Evolutionary conservation across 2,888 invertebrate species (phyloP), one percentile per base, ranked within the genome.

Genomic region (Volucella zonaria): DNA sequence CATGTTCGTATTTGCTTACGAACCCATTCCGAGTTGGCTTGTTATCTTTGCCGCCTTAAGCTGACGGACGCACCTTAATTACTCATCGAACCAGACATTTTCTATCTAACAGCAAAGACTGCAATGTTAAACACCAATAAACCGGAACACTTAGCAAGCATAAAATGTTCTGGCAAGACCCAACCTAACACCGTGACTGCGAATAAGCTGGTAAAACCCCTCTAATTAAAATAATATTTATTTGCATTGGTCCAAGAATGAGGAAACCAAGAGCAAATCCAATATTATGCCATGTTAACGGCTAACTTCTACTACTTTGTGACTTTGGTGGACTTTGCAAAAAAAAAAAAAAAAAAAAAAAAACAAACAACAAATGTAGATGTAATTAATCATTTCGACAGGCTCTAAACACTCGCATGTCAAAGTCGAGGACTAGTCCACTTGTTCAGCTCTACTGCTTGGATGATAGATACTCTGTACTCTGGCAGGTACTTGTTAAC

Each of bases 321-420:
- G 31, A 56, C 49, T 45, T 0, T 45, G 12, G 49, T 47, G 61
- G 59, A 59, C 23, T 59, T 54, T 79, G 59, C 58, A 40, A 58
- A 70, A 49, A 56, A 45, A 31, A 31, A 31, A 3, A 4, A 31
- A 31, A 31, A 31, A 31, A 31, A 31, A 31, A 4, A 31, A 31
- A 31, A 31, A 31, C 1, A 6, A 6, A 31, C 31, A 31, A 6
- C 6, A 31, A 31, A 31, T 31, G 49, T 31, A 49, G 40, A 59
- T 18, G 23, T 61, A 38, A 79, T 79, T 67, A 79, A 79, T 79
- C 74, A 79, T 42, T 73, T 51, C 23, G 73, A 73, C 78, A 71
- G 49, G 51, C 47, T 64, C 54, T 18, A 43, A 18, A 58, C 66
- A 76, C 59, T 76, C 31, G 31, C 38, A 40, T 42, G 59, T 23